A percentile compares a stretch with the other conserved stretches of the same genome.
These are phyloP conservation scores for Urocynchramus pylzowi DNA, from an alignment of 2,113 vertebrate genomes.

Conservation along the genomic window DNA sequence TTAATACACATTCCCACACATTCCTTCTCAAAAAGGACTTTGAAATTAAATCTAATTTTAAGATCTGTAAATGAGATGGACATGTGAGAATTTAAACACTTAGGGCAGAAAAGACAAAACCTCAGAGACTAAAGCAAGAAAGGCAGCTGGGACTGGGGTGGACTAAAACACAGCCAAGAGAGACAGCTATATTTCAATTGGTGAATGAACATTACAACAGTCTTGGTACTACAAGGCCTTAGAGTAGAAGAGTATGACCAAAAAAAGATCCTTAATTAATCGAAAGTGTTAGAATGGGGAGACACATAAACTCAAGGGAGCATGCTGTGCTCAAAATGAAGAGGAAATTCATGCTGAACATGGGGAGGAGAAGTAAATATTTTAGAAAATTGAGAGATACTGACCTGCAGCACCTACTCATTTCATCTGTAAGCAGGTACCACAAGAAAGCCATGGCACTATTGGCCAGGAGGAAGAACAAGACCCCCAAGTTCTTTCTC, in stretches of 20 bases:
- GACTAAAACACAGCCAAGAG: not conserved
- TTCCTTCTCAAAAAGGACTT: not conserved
- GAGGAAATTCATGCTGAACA: not conserved
- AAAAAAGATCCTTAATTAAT: not conserved
- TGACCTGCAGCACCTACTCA: not conserved
- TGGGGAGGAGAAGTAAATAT: not conserved
- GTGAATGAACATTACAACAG: not conserved
- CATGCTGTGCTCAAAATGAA: fast-evolving
- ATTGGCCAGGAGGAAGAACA: not conserved
- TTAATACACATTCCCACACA: slow-evolving; percentile 25
- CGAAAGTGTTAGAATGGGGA: not conserved
- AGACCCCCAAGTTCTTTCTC: not conserved
- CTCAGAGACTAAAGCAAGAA: not conserved
- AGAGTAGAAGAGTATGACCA: not conserved
- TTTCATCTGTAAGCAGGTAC: not conserved
- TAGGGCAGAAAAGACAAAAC: not conserved
- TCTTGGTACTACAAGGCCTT: not conserved
- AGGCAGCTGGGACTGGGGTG: not conserved
- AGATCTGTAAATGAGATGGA: slow-evolving; percentile 17
- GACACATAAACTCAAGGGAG: not conserved
- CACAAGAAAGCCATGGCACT: not conserved
- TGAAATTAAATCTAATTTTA: slow-evolving; percentile 22
- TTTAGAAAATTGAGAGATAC: not conserved
- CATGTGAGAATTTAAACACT: not conserved
- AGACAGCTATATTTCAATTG: not conserved